Conservation (phyloP, 23 tunicate genomes). For the Halocynthia aurantium region DNA sequence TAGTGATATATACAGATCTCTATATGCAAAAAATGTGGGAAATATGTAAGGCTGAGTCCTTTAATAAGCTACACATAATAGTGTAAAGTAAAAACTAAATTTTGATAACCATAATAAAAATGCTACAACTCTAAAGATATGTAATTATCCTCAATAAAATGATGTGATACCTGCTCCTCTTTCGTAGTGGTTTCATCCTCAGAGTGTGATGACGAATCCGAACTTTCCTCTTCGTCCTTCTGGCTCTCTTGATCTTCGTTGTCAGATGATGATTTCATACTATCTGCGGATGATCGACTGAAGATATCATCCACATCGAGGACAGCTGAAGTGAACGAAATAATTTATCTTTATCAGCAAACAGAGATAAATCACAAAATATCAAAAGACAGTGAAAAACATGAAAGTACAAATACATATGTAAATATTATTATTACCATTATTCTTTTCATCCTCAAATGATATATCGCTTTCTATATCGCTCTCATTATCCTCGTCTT, state of each 20-base stretch:
- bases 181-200: neutral
- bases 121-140: too few species aligned
- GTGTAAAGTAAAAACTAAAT: too few species aligned
- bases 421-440: neutral
- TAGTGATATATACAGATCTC: too few species aligned
- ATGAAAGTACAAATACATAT: neutral
- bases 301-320: slow-evolving; percentile 88
- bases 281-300: slow-evolving; percentile 58
- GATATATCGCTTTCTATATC: slow-evolving; percentile 37
- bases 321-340: neutral
- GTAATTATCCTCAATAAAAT: neutral
- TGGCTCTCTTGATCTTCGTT: slow-evolving; percentile 37
- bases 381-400: neutral
- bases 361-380: neutral
- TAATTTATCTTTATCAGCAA: too few species aligned
- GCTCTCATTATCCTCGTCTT: slow-evolving; percentile 39
- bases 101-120: too few species aligned
- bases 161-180: neutral
- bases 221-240: slow-evolving; percentile 36
- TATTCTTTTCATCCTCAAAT: slow-evolving; percentile 26
- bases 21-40: too few species aligned
- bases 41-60: too few species aligned
- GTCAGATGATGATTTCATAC: slow-evolving; percentile 19
- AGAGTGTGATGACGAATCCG: slow-evolving; percentile 9
- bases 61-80: too few species aligned